These are phyloP conservation scores for Lochmaea crataegi DNA, from an alignment of 2,888 invertebrate species.

Conservation along the genomic window DNA sequence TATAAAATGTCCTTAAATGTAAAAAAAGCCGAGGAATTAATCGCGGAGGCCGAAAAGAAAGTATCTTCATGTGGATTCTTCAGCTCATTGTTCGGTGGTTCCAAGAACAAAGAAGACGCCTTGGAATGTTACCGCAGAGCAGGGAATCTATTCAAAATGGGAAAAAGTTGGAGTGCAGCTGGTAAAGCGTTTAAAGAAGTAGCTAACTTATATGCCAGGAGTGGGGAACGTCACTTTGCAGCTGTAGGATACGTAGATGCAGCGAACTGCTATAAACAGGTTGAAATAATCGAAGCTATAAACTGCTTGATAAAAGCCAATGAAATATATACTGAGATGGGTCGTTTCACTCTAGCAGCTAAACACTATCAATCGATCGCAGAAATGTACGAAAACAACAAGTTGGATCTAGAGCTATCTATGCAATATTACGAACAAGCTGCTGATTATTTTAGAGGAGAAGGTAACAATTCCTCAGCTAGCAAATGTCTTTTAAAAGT, in stretches of 20 bases:
- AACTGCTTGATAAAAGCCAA: slow-evolving; percentile 90
- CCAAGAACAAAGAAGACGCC: slow-evolving; percentile 92
- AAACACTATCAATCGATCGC: slow-evolving; percentile 97
- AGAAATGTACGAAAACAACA: slow-evolving; percentile 93
- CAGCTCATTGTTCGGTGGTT: slow-evolving; percentile 89
- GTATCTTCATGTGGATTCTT: slow-evolving; percentile 92
- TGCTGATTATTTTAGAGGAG: slow-evolving; percentile 96
- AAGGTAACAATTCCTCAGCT: slow-evolving; percentile 97
- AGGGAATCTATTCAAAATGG: slow-evolving; percentile 98
- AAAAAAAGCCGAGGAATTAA: slow-evolving; percentile 91
- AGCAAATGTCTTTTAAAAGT: slow-evolving; percentile 98
- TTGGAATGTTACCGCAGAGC: slow-evolving; percentile 96
- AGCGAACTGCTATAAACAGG: slow-evolving; percentile 95
- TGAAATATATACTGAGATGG: slow-evolving; percentile 98
- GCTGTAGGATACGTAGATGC: slow-evolving; percentile 97
- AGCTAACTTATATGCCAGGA: slow-evolving; percentile 87
- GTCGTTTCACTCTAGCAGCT: slow-evolving; percentile 95
- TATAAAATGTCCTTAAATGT: slow-evolving; percentile 87
- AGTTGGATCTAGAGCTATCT: slow-evolving; percentile 89
- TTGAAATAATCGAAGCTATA: slow-evolving; percentile 89
- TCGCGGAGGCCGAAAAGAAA: slow-evolving; percentile 97
- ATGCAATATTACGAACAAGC: slow-evolving; percentile 97
- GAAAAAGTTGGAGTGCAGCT: slow-evolving; percentile 96
- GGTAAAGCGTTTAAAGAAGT: slow-evolving; percentile 95
- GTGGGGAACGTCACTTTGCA: slow-evolving; percentile 94